phyloP scores from a whole-genome alignment of 64 coral and sea anemone genomes.

The Pachyseris speciosa region DNA sequence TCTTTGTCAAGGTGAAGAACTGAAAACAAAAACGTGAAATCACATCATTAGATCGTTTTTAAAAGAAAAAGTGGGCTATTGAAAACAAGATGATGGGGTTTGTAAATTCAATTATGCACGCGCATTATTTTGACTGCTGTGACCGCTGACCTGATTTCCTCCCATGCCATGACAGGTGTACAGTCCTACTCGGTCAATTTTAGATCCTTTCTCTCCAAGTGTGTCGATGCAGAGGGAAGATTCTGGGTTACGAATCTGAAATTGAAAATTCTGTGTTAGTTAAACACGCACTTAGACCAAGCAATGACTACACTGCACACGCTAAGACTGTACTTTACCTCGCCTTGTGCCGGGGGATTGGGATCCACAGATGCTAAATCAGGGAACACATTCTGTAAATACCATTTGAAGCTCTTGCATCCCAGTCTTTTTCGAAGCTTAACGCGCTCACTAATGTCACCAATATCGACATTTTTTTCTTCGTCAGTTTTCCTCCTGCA shows the following conservation, averaged over 20 bases:
- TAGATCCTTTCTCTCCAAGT: constrained; percentile 79
- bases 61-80: neutral
- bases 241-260: constrained; percentile 72
- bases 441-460: constrained; percentile 88
- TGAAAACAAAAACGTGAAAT: neutral
- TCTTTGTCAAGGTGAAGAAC: constrained; percentile 91
- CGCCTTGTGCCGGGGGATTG: constrained; percentile 89
- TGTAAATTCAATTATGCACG: neutral
- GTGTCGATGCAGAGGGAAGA: constrained; percentile 78
- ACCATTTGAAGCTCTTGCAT: constrained; percentile 91
- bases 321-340: constrained; percentile 48
- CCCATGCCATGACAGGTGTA: constrained; percentile 90
- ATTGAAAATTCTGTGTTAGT: neutral
- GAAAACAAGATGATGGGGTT: too few species aligned
- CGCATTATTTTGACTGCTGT: neutral
- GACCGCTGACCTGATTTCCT: constrained; percentile 80
- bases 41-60: neutral
- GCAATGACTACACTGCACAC: neutral
- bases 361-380: constrained; percentile 86
- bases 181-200: constrained; percentile 68
- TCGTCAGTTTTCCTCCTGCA: constrained; percentile 88
- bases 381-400: constrained; percentile 85
- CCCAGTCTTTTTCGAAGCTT: constrained; percentile 76
- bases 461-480: constrained; percentile 82
- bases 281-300: neutral